phyloP scores from a whole-genome alignment of 2,888 invertebrate genomes.

The Athalia rosae region DNA sequence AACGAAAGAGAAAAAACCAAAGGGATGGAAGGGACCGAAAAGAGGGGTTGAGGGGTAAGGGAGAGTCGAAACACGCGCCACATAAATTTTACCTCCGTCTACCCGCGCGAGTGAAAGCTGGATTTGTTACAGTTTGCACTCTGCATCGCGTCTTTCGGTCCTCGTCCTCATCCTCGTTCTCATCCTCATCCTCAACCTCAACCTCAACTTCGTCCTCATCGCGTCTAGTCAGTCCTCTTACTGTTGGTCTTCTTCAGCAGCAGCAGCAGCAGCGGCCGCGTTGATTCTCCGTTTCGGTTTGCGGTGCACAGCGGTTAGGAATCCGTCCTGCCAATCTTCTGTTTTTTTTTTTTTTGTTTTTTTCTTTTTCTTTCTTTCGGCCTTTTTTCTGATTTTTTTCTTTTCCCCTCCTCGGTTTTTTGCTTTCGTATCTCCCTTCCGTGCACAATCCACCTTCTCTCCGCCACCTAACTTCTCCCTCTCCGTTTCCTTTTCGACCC shows the following conservation, averaged over 20 bases:
- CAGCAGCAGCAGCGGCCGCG: too few relatives aligned
- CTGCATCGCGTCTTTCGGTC: slow-evolving; percentile 61
- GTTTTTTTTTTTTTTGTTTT: slow-evolving; percentile 40
- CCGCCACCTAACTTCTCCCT: slow-evolving; percentile 43
- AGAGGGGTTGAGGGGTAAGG: slow-evolving; percentile 48
- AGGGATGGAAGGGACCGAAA: slow-evolving; percentile 4
- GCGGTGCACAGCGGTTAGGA: slow-evolving; percentile 48
- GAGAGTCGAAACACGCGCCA: slow-evolving; percentile 68
- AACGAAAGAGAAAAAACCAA: too few relatives aligned
- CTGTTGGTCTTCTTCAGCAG: too few relatives aligned
- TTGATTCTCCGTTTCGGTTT: too few relatives aligned
- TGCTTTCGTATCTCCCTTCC: too few relatives aligned
- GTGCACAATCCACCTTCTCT: slow-evolving; percentile 31
- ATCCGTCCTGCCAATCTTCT: slow-evolving; percentile 52
- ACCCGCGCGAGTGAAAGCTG: slow-evolving; percentile 70
- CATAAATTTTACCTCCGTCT: slow-evolving; percentile 73
- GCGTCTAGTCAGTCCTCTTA: slow-evolving; percentile 52
- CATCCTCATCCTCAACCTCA: not conserved
- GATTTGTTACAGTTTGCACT: slow-evolving; percentile 74
- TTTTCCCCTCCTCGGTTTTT: slow-evolving; percentile 47
- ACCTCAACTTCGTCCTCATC: not conserved
- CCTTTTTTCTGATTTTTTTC: slow-evolving; percentile 40
- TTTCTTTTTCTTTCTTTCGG: slow-evolving; percentile 51
- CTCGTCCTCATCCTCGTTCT: not conserved
- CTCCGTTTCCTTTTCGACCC: slow-evolving; percentile 44